Conservation (phyloP, 1,140 invertebrate species). For the Neuroterus valhalla region DNA sequence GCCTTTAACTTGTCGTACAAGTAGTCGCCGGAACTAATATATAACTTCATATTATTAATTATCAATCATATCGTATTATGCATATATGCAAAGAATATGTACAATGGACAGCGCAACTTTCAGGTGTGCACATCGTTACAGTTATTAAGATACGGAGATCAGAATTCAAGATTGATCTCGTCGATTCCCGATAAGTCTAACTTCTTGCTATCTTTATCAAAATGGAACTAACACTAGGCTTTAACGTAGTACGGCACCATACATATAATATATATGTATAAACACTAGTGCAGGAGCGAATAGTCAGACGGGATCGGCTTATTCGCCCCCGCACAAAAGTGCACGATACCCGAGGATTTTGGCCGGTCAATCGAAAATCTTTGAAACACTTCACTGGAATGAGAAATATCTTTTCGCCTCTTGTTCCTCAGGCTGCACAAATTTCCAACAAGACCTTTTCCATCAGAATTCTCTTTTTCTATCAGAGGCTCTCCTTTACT, state of each 20-base stretch:
- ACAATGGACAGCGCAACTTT: slow-evolving; percentile 24
- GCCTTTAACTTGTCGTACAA: slow-evolving; percentile 41
- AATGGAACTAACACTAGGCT: slow-evolving; percentile 10
- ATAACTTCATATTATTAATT: slow-evolving; percentile 29
- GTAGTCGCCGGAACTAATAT: slow-evolving; percentile 44
- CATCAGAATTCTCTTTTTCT: slow-evolving; percentile 12
- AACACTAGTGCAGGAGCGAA: background rate
- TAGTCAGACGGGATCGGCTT: background rate
- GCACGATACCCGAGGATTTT: slow-evolving; percentile 22
- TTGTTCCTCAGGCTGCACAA: background rate
- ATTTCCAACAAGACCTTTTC: background rate
- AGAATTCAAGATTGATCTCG: slow-evolving; percentile 10
- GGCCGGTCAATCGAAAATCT: background rate
- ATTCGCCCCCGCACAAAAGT: slow-evolving; percentile 1
- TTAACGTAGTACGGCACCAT: slow-evolving; percentile 16
- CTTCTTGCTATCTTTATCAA: slow-evolving; percentile 1
- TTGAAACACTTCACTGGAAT: slow-evolving; percentile 23
- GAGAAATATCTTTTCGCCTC: background rate
- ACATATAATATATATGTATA: slow-evolving; percentile 17
- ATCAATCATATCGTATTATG: slow-evolving; percentile 55
- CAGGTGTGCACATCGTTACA: slow-evolving; percentile 15
- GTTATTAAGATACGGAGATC: slow-evolving; percentile 10
- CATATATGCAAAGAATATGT: slow-evolving; percentile 55
- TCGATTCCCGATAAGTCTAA: slow-evolving; percentile 1
- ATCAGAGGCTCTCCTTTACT: background rate